Conservation (phyloP, 2,797 vertebrate species). For the Poecilia picta region DNA sequence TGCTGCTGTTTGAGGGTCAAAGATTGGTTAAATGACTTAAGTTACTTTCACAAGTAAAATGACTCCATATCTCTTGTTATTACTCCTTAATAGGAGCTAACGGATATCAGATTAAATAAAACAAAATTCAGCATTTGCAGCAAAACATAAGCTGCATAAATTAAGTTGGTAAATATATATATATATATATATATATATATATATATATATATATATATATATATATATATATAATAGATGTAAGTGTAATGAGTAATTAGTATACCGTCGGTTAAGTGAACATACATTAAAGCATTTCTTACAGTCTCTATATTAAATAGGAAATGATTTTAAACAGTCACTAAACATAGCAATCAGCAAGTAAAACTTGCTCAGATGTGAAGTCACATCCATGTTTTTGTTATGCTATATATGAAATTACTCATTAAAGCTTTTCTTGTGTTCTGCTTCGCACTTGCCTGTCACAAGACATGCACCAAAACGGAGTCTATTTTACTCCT, state of each 20-base stretch:
- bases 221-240: no score
- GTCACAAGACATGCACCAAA: constrained; percentile 33
- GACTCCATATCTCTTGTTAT: background rate
- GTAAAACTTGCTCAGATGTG: background rate
- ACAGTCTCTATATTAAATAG: background rate
- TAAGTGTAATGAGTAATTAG: background rate
- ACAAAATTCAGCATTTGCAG: background rate
- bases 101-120: background rate
- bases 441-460: constrained; percentile 23
- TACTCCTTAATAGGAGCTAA: background rate
- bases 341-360: background rate
- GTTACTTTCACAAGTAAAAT: background rate
- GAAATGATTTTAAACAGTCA: background rate
- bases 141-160: background rate
- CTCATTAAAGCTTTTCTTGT: background rate
- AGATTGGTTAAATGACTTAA: background rate
- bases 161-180: no score
- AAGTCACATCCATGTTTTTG: background rate
- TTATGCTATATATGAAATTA: background rate
- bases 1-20: background rate
- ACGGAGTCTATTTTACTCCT: constrained; percentile 3
- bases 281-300: background rate
- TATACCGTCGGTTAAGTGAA: background rate
- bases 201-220: no score
- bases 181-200: no score